Conservation (phyloP, 2,888 invertebrate genomes). For the Drosophila meridiana region DNA sequence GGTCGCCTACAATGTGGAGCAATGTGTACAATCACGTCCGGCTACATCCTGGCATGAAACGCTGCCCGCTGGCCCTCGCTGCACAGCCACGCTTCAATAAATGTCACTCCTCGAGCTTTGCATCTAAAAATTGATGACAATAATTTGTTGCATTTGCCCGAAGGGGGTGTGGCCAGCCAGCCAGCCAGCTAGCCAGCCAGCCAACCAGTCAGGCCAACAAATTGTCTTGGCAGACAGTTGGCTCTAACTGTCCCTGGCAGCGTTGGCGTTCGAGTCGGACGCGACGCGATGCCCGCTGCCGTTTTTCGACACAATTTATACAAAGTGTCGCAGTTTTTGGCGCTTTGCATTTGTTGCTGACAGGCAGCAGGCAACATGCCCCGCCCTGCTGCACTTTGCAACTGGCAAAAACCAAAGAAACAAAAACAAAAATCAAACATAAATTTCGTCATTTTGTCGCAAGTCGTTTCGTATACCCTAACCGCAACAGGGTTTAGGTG, state of each 20-base stretch:
- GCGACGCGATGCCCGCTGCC: conserved; percentile 57
- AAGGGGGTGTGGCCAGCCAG: conserved; percentile 67
- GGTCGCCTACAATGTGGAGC: conserved; percentile 72
- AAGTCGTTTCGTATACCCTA: conserved; percentile 42
- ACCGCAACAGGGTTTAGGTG: conserved; percentile 48
- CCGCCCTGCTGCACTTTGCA: conserved; percentile 68
- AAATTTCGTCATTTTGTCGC: conserved; percentile 81
- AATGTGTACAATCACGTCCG: conserved; percentile 70
- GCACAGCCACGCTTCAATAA: conserved; percentile 77
- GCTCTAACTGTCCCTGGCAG: conserved; percentile 59
- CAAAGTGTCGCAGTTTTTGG: conserved; percentile 82
- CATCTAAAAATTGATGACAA: conserved; percentile 81
- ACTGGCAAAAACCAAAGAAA: conserved; percentile 9
- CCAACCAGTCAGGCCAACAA: conserved; percentile 46
- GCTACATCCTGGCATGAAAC: conserved; percentile 50
- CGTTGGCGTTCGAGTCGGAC: conserved; percentile 50
- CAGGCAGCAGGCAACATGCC: conserved; percentile 43
- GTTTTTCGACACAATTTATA: conserved; percentile 82
- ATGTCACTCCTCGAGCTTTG: conserved; percentile 81
- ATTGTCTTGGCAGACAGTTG: conserved; percentile 74
- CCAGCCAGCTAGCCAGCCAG: conserved; percentile 7
- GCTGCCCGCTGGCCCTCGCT: conserved; percentile 29
- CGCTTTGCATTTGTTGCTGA: conserved; percentile 82
- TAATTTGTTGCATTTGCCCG: conserved; percentile 78
- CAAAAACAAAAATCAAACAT: conserved; percentile 59